phyloP scores from a whole-genome alignment of 1,140 invertebrate genomes.

The Cephus cinctus region DNA sequence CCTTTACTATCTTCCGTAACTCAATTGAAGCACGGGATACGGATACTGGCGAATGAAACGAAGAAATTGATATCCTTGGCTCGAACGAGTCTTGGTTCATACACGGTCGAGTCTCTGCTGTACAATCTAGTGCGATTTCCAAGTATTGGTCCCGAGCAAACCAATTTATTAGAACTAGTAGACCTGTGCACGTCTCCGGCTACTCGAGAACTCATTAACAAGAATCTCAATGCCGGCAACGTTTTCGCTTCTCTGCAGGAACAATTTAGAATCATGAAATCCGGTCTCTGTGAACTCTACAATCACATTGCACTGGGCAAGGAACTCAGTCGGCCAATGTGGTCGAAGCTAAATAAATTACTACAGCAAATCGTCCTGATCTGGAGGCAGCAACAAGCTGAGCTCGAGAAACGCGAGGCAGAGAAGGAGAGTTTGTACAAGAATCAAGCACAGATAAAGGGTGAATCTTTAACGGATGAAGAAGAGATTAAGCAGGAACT shows the following conservation, averaged over 20 bases:
- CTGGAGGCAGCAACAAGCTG: constrained; percentile 76
- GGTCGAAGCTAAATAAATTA: constrained; percentile 58
- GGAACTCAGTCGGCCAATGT: constrained; percentile 51
- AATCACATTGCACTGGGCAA: constrained; percentile 57
- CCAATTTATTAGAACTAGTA: constrained; percentile 45
- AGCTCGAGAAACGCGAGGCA: constrained; percentile 64
- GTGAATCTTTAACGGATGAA: constrained; percentile 70
- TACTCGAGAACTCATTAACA: constrained; percentile 30
- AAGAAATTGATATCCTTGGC: constrained; percentile 35
- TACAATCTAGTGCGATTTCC: constrained; percentile 56
- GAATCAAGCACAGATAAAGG: constrained; percentile 61
- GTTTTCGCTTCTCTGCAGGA: constrained; percentile 24
- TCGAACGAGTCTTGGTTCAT: constrained; percentile 16
- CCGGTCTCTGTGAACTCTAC: constrained; percentile 64
- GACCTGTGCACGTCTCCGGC: constrained; percentile 41
- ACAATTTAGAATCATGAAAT: constrained; percentile 62
- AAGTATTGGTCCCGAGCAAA: constrained; percentile 42
- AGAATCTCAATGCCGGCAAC: constrained; percentile 17
- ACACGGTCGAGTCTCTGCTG: constrained; percentile 38
- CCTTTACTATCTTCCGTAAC: constrained; percentile 62
- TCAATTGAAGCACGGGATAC: constrained; percentile 62
- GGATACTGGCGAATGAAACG: constrained; percentile 51
- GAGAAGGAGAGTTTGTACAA: constrained; percentile 82
- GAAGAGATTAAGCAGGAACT: constrained; percentile 72
- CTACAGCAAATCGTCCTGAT: constrained; percentile 63